Evolutionary conservation across 2,888 invertebrate species (phyloP).

Genomic region (Ormyrus nitidulus): DNA sequence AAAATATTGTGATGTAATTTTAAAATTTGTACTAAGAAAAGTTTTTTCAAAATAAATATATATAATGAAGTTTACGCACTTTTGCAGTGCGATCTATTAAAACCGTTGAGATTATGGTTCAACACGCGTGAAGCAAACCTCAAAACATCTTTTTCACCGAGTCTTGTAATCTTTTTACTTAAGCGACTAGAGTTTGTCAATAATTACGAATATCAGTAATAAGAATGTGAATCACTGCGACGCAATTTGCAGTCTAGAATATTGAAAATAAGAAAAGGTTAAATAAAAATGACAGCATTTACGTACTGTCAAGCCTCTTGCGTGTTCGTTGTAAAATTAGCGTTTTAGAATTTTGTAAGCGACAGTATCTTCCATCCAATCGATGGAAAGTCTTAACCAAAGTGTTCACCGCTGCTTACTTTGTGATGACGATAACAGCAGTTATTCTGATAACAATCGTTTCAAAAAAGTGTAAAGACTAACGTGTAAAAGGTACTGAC

Average conservation of each 20-base stretch:
- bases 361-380: constrained; percentile 62
- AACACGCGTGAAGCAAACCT: constrained; percentile 56
- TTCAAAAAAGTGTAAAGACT: constrained; percentile 37
- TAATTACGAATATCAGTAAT: background rate
- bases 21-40: constrained; percentile 51
- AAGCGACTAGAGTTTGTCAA: constrained; percentile 48
- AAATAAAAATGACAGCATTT: constrained; percentile 44
- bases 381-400: constrained; percentile 65
- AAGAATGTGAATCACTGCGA: constrained; percentile 24
- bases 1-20: constrained; percentile 50
- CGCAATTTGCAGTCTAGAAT: constrained; percentile 14
- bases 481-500: constrained; percentile 52
- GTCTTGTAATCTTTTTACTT: constrained; percentile 57
- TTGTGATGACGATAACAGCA: constrained; percentile 63
- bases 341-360: constrained; percentile 63
- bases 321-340: constrained; percentile 61
- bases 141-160: constrained; percentile 54
- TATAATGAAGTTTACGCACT: constrained; percentile 34
- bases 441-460: constrained; percentile 51
- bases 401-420: constrained; percentile 70
- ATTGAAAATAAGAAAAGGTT: constrained; percentile 32
- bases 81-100: constrained; percentile 48
- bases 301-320: constrained; percentile 57
- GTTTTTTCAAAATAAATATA: constrained; percentile 39
- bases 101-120: constrained; percentile 57